phyloP scores from a whole-genome alignment of 2,113 vertebrate species.

The Sorex fumeus region DNA sequence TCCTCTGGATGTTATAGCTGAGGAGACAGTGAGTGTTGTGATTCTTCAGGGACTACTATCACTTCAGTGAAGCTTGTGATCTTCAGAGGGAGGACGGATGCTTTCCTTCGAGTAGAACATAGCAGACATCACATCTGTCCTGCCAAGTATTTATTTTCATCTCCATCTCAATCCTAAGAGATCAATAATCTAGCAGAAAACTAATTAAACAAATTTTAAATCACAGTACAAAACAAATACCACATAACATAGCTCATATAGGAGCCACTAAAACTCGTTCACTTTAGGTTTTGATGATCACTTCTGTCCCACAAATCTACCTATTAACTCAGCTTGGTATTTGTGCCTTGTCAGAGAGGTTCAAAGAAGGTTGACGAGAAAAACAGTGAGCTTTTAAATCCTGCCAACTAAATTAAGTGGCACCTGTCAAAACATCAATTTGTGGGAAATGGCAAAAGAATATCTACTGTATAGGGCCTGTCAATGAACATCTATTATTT shows the following conservation, averaged over 20 bases:
- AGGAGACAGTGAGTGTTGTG: background rate
- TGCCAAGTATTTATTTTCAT: slow-evolving; percentile 61
- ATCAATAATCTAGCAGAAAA: slow-evolving; percentile 62
- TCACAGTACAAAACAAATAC: slow-evolving; percentile 33
- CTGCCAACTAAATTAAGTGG: slow-evolving; percentile 69
- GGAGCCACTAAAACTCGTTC: slow-evolving; percentile 5
- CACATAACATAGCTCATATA: background rate
- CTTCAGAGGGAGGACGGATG: slow-evolving; percentile 45
- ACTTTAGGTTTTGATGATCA: slow-evolving; percentile 31
- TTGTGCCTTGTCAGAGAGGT: slow-evolving; percentile 41
- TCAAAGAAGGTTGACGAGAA: slow-evolving; percentile 32
- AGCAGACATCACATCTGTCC: slow-evolving; percentile 14
- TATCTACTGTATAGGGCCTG: slow-evolving; percentile 39
- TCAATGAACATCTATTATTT: slow-evolving; percentile 52
- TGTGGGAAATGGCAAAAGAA: slow-evolving; percentile 59
- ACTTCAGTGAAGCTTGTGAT: background rate
- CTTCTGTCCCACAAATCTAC: background rate
- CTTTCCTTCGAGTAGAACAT: background rate
- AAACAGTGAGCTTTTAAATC: slow-evolving; percentile 22
- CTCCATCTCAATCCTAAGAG: slow-evolving; percentile 63
- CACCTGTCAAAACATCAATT: slow-evolving; percentile 78
- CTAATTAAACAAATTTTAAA: slow-evolving; percentile 60
- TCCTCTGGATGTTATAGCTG: background rate
- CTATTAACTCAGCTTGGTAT: background rate
- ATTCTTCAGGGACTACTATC: background rate